These are phyloP conservation scores for Oxycera nigricornis DNA, from an alignment of 2,888 invertebrate genomes.

Conservation along the genomic window DNA sequence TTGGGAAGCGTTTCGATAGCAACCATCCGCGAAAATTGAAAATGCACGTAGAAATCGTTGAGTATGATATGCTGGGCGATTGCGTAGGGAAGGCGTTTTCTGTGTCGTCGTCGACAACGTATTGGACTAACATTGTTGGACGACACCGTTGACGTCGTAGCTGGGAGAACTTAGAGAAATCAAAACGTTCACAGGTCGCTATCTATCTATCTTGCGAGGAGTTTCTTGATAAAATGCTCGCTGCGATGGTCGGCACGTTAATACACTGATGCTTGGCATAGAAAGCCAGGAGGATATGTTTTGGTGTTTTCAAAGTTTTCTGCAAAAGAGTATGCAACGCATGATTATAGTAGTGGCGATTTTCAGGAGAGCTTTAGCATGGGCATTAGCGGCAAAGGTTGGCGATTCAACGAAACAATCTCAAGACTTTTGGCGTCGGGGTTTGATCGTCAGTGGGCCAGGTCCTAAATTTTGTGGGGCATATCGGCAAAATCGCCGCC, in stretches of 20 bases:
- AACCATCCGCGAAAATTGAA: constrained; percentile 28
- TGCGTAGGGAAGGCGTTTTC: constrained; percentile 4
- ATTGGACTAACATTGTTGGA: background rate
- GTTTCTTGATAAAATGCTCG: background rate
- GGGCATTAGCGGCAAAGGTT: constrained; percentile 11
- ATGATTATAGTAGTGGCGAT: constrained; percentile 20
- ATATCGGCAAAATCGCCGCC: background rate
- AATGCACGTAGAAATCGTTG: constrained; percentile 32
- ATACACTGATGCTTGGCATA: background rate
- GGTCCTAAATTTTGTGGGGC: constrained; percentile 29
- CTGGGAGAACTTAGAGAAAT: background rate
- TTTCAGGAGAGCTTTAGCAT: background rate
- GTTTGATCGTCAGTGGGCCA: constrained; percentile 2
- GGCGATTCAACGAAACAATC: constrained; percentile 2
- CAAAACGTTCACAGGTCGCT: background rate
- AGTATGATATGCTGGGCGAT: background rate
- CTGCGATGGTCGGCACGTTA: background rate
- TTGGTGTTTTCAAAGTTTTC: background rate
- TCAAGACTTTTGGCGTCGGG: constrained; percentile 34
- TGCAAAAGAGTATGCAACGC: background rate
- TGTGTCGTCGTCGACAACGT: background rate
- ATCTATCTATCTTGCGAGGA: background rate
- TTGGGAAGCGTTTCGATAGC: constrained; percentile 9
- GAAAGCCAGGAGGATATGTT: background rate
- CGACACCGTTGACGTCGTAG: background rate